phyloP scores from a whole-genome alignment of 2,113 vertebrate genomes.

The Barbus barbus region DNA sequence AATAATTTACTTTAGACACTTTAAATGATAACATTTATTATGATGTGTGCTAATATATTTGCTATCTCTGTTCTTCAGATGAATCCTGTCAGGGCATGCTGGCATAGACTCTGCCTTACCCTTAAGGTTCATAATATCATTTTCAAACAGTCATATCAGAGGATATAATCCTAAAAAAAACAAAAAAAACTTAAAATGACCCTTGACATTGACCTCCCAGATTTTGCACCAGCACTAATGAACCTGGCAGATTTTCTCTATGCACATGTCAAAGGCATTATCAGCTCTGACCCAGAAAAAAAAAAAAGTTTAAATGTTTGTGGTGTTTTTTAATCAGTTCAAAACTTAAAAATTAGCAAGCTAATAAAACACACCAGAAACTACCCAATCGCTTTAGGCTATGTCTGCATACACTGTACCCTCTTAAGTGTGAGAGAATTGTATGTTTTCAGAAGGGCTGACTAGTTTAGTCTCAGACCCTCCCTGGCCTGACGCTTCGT shows the following conservation, averaged over 20 bases:
- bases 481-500: slow-evolving; percentile 65
- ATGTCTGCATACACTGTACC: slow-evolving; percentile 5
- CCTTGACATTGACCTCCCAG: slow-evolving; percentile 5
- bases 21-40: not conserved
- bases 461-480: slow-evolving; percentile 68
- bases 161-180: not conserved
- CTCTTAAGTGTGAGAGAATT: slow-evolving; percentile 58
- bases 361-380: not conserved
- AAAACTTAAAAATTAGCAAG: not conserved
- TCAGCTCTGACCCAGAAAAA: not conserved
- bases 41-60: not conserved
- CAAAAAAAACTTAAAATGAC: slow-evolving; percentile 18
- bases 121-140: not conserved
- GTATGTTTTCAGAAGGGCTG: slow-evolving; percentile 70
- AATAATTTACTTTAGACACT: not conserved
- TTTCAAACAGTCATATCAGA: slow-evolving; percentile 12
- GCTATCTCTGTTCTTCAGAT: not conserved
- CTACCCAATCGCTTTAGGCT: slow-evolving; percentile 19
- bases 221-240: not conserved
- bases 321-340: not conserved
- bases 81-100: not conserved
- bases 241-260: not conserved
- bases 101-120: not conserved
- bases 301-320: not conserved
- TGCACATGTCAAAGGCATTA: not conserved